phyloP scores from a whole-genome alignment of 2,113 vertebrate genomes.

The Dasyornis broadbenti region DNA sequence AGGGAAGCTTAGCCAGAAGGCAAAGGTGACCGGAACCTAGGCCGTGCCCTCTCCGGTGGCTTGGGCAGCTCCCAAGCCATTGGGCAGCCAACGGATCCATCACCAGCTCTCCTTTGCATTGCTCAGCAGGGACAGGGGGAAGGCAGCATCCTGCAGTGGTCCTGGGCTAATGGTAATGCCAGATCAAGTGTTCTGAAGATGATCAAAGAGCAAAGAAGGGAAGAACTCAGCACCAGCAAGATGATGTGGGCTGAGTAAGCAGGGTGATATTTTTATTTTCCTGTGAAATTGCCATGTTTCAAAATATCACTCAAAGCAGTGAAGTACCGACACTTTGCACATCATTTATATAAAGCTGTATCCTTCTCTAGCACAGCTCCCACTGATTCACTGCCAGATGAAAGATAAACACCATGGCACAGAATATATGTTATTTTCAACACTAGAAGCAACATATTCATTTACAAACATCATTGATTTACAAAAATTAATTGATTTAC shows the following conservation, averaged over 20 bases:
- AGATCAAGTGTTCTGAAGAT: neutral
- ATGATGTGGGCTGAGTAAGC: neutral
- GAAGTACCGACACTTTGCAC: neutral
- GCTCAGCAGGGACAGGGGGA: neutral
- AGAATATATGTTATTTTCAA: neutral
- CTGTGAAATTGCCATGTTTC: neutral
- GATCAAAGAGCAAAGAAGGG: neutral
- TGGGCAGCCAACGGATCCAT: rapidly evolving
- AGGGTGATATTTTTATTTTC: neutral
- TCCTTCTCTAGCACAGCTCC: neutral
- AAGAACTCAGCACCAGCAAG: neutral
- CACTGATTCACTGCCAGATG: neutral
- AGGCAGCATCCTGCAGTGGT: neutral
- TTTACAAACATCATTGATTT: neutral
- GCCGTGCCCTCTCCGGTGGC: neutral
- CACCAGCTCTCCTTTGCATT: neutral
- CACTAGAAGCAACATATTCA: neutral
- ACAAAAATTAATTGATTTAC: neutral
- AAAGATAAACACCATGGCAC: neutral
- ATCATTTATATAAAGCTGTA: neutral
- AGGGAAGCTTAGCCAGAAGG: neutral
- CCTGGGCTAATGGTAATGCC: neutral
- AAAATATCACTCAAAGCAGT: neutral
- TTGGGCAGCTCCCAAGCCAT: neutral
- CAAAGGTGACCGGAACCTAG: neutral